These are phyloP conservation scores for Ganaspis sp. DNA, from an alignment of 1,140 invertebrate species.

Conservation along the genomic window DNA sequence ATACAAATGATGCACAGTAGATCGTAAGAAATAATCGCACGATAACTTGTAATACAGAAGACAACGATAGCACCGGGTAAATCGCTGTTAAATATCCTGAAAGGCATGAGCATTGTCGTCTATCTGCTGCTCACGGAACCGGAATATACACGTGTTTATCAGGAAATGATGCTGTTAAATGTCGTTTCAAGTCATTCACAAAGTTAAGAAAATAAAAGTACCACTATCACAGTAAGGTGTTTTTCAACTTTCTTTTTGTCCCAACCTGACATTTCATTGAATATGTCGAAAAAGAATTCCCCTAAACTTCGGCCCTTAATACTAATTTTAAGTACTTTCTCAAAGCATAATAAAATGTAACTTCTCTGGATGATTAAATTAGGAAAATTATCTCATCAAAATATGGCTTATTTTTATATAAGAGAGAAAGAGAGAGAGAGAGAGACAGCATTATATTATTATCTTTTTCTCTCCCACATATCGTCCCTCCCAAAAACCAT, in stretches of 20 bases:
- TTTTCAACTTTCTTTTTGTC: not conserved
- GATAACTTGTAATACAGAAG: constrained; percentile 42
- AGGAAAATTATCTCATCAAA: no score
- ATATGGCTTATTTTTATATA: no score
- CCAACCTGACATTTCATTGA: no score
- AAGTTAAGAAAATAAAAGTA: not conserved
- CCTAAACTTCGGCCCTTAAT: no score
- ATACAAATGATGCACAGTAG: not conserved
- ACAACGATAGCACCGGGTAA: constrained; percentile 4
- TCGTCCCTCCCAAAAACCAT: no score
- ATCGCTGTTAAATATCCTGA: not conserved
- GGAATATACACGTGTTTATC: not conserved
- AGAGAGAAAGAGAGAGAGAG: no score
- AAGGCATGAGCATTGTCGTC: constrained; percentile 5
- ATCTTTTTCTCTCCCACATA: no score
- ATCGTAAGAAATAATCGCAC: not conserved
- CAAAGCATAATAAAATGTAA: no score
- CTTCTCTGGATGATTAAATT: no score
- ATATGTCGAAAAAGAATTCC: no score
- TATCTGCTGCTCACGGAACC: not conserved
- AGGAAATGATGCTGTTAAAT: not conserved
- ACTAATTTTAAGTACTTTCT: no score
- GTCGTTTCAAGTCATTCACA: not conserved
- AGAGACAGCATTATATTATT: no score
- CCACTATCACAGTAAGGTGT: not conserved